These are phyloP conservation scores for Pseudobourletiella spinata DNA, from an alignment of 1,140 invertebrate genomes.

Conservation along the genomic window DNA sequence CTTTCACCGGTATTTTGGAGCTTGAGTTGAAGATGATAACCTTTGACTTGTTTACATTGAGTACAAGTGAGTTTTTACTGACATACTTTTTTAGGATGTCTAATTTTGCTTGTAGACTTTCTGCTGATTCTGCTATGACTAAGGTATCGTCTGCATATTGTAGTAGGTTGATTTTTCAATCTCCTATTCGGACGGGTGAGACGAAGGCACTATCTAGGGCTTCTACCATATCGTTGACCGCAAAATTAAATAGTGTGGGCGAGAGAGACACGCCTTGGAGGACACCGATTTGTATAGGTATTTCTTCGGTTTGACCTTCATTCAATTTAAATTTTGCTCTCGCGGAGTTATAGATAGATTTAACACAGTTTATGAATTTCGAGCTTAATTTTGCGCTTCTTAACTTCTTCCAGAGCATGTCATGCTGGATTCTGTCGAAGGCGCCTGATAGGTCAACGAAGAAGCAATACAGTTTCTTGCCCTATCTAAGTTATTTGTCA, in stretches of 20 bases:
- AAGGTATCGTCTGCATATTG: neutral
- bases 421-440: conserved; percentile 15
- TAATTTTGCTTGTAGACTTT: neutral
- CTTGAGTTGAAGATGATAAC: no score
- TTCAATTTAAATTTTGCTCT: neutral
- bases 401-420: conserved; percentile 9
- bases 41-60: no score
- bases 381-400: neutral
- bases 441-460: conserved; percentile 21
- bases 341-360: neutral
- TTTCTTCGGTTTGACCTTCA: neutral
- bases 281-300: conserved; percentile 1
- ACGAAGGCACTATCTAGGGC: neutral
- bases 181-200: neutral
- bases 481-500: conserved; percentile 2
- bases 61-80: no score
- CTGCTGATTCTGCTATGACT: neutral
- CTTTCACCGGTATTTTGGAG: no score
- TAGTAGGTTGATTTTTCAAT: neutral
- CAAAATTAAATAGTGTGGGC: conserved; percentile 6
- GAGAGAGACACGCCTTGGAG: conserved; percentile 9
- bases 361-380: conserved; percentile 8
- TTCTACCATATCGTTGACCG: neutral
- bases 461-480: conserved; percentile 7
- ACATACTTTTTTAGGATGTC: neutral